Base-by-base conservation (phyloP, 2,797 vertebrate genomes). In the Leptoclinus maculatus region DNA sequence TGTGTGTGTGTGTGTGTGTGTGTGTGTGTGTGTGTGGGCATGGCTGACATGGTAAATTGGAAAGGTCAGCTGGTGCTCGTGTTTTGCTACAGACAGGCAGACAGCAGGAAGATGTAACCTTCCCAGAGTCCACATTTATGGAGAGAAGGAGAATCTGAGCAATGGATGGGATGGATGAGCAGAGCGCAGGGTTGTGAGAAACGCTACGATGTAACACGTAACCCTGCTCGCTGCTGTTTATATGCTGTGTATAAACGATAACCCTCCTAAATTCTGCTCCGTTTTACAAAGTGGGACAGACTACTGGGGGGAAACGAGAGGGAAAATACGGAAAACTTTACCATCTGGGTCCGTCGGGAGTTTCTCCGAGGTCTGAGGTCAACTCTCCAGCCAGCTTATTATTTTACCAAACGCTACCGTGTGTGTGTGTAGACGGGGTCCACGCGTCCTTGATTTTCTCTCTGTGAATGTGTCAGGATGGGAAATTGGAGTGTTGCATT, bases 31-130 rank as follows among this genome's bases (percentile, higher is more conserved):
- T 41, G 60, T 11, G 60, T 23, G 43, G 45, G 34, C 21, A 67
- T 87, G 91, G 92, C 83, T 92, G 90, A 88, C 92, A 89, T 68
- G 59, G 80, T 82, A 84, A 93, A 91, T 88, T 87, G 83, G 83
- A 93, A 90, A 94, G 92, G 92, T 93, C 91, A 92, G 81, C 80
- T 38, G 75, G 60, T 88, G 76, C 79, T 64, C 53, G 71, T 83
- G 74, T 66, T 74, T 87, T 57, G 65, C 58, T 76, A 21, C 66
- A 78, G 82, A 81, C 80, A 78, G 76, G 34, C 69, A 71, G 88
- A 87, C 62, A 83, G 84, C 79, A 66, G 67, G 58, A 83, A 62
- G 78, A 78, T 83, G 70, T 85, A 86, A 88, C 86, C 88, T 86
- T 91, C 78, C 73, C 32, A n/a, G 14, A 76, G 43, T 82, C 58